Conservation (phyloP, 2,888 invertebrate genomes). For the Ophion ventricosus region DNA sequence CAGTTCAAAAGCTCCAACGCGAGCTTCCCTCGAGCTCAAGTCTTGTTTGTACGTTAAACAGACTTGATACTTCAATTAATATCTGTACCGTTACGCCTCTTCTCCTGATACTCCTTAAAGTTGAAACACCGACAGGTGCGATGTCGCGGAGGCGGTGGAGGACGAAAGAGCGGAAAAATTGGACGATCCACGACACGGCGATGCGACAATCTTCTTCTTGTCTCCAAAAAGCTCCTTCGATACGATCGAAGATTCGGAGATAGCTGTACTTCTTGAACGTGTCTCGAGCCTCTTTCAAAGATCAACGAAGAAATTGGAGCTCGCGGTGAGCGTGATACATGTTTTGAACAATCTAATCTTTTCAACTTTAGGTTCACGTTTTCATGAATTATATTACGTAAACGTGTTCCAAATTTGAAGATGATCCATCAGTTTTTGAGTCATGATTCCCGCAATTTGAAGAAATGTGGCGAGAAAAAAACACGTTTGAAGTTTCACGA, state of each 20-base stretch:
- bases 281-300: constrained; percentile 47
- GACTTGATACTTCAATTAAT: not conserved
- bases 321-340: constrained; percentile 42
- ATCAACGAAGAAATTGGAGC: constrained; percentile 54
- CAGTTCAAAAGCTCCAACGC: not conserved
- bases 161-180: not conserved
- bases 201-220: not conserved
- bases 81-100: not conserved
- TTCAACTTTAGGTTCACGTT: too few species aligned
- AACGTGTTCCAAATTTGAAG: too few species aligned
- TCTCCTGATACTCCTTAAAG: not conserved
- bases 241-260: constrained; percentile 46
- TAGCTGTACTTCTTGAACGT: constrained; percentile 57
- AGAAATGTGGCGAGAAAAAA: too few species aligned
- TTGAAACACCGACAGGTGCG: constrained; percentile 25
- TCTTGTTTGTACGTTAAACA: constrained; percentile 33
- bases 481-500: too few species aligned
- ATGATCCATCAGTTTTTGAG: too few species aligned
- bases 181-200: not conserved
- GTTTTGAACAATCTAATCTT: not conserved
- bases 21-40: constrained; percentile 22
- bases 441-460: too few species aligned
- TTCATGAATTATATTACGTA: too few species aligned
- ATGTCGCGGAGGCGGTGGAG: not conserved
- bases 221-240: constrained; percentile 43